A percentile compares a stretch with the other conserved stretches of the same genome.
These are phyloP conservation scores for zebrafish (Danio rerio) DNA, from an alignment of 2,113 vertebrate genomes.

Conservation along the genomic window DNA sequence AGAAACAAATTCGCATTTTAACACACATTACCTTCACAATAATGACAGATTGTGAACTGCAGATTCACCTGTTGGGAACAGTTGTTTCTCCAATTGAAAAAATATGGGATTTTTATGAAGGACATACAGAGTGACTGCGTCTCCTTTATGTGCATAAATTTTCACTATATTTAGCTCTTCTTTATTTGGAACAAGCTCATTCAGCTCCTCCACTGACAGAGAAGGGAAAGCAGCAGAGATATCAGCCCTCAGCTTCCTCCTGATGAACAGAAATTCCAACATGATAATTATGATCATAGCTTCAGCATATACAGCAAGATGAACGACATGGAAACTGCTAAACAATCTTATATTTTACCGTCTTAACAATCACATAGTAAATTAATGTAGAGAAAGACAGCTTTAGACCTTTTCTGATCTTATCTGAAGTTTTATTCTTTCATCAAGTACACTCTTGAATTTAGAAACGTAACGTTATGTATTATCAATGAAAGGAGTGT, in stretches of 20 bases:
- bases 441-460: too few relatives aligned
- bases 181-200: constrained; percentile 88
- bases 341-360: too few relatives aligned
- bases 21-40: neutral
- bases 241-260: constrained; percentile 89
- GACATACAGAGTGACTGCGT: constrained; percentile 83
- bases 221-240: constrained; percentile 80
- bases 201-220: constrained; percentile 80
- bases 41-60: neutral
- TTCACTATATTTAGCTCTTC: constrained; percentile 91
- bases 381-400: too few relatives aligned
- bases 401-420: too few relatives aligned
- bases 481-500: too few relatives aligned
- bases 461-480: too few relatives aligned
- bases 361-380: too few relatives aligned
- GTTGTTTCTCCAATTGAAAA: constrained; percentile 87
- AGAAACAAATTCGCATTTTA: constrained; percentile 24
- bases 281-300: too few relatives aligned
- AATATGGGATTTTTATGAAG: constrained; percentile 87
- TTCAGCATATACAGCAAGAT: too few relatives aligned
- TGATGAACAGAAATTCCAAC: constrained; percentile 45
- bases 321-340: too few relatives aligned
- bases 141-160: constrained; percentile 88
- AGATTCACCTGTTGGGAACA: constrained; percentile 90
- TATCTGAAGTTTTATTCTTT: too few relatives aligned